Conservation (phyloP, 92 coral and sea anemone genomes). For the Heteractis magnifica region DNA sequence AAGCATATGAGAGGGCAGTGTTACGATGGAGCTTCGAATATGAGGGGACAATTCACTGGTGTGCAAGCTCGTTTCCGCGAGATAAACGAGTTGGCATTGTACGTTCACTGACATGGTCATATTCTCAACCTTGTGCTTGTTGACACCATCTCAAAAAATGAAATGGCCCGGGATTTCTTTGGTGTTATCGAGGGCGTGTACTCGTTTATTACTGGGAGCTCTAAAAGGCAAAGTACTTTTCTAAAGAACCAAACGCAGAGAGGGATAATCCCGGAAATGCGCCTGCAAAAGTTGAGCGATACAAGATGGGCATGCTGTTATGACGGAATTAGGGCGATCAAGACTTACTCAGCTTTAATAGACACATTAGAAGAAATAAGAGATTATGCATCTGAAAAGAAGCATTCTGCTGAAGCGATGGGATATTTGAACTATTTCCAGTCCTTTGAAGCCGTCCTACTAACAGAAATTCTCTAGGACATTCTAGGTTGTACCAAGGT, state of each 20-base stretch:
- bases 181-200: slow-evolving; percentile 4
- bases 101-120: slow-evolving; percentile 34
- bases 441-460: neutral
- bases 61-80: slow-evolving; percentile 31
- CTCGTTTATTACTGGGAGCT: neutral
- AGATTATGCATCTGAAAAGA: neutral
- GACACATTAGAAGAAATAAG: neutral
- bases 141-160: neutral
- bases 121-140: slow-evolving; percentile 17
- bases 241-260: neutral
- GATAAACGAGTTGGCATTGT: slow-evolving; percentile 17
- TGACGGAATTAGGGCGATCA: neutral
- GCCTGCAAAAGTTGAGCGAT: slow-evolving; percentile 1
- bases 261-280: slow-evolving; percentile 5
- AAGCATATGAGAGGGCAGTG: slow-evolving; percentile 32
- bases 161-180: slow-evolving; percentile 6
- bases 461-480: neutral
- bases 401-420: neutral
- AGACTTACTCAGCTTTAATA: neutral
- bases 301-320: slow-evolving; percentile 2
- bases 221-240: neutral
- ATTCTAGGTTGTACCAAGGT: neutral
- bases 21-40: slow-evolving; percentile 43
- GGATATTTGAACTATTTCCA: neutral
- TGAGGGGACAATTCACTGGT: slow-evolving; percentile 29